Percentiles rank a stretch among this genome's conserved stretches.
phyloP scores from a whole-genome alignment of 2,113 vertebrate genomes.

The Nansenia antarctica region DNA sequence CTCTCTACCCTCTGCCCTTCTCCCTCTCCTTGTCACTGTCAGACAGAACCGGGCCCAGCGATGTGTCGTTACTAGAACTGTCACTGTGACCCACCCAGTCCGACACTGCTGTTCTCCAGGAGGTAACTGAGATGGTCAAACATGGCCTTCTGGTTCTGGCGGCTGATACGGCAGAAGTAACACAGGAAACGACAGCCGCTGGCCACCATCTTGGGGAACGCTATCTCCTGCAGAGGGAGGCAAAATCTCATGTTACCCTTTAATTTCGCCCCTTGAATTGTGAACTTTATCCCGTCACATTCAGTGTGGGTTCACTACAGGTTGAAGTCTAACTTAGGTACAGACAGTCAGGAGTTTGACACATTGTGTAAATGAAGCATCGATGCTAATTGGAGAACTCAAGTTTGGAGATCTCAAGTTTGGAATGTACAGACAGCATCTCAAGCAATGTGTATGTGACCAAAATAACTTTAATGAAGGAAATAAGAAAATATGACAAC shows the following conservation, averaged over 20 bases:
- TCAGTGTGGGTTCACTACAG: too few species aligned
- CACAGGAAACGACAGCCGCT: constrained; percentile 97
- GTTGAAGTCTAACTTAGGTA: too few species aligned
- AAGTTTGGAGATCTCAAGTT: background rate
- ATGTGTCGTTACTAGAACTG: too few species aligned
- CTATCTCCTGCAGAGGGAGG: constrained; percentile 78
- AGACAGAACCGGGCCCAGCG: too few species aligned
- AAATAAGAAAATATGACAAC: background rate
- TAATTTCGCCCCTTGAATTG: too few species aligned
- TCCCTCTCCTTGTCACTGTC: background rate
- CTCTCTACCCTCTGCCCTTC: background rate
- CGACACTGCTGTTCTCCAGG: constrained; percentile 96
- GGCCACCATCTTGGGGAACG: constrained; percentile 97
- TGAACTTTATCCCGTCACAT: too few species aligned
- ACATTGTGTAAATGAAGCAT: background rate
- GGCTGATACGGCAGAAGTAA: constrained; percentile 98
- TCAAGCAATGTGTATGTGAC: too few species aligned
- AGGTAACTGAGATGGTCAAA: constrained; percentile 97
- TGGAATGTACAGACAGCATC: background rate
- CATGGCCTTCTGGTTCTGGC: constrained; percentile 98
- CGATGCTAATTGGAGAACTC: background rate
- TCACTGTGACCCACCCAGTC: constrained; percentile 84
- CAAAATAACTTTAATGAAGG: too few species aligned
- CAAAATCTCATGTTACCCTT: background rate
- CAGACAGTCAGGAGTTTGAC: too few species aligned